Base-by-base conservation (phyloP, 2,888 invertebrate genomes). In the Aphrophora alni region DNA sequence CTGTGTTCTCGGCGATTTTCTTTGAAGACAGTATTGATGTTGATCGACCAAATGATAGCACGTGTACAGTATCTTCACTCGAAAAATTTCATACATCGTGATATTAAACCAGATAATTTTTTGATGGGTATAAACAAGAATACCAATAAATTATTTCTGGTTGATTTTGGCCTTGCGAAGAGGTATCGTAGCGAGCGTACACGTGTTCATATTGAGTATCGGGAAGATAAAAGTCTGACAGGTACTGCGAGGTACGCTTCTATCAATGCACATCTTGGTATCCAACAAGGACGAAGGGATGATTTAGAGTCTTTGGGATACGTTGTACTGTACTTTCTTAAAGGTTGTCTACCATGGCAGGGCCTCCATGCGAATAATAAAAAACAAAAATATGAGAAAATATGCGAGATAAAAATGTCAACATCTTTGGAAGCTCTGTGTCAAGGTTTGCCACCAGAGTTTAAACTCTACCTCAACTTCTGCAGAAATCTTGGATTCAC, bases 171-270 rank as follows among this genome's bases (percentile, higher is more conserved):
- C 4, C 38, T 74, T 4, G 74, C 74, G 8, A 38, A 38, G 17
- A 17, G 25, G 12, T 74, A 38, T 24, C 28, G 74, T 12, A 44
- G 38, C 38, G 24, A 38, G 7, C 38, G 38, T 12, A 74, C 74
- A 4, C 33, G 38, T 12, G 24, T 12, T 7, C 74, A 74, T 17
- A 74, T 74, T 5, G 38, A 12, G 33, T 38, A 24, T n/a, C 8
- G 38, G 14, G 74, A 74, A 21, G 38, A 44, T 12, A 38, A 74
- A n/a, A 38, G 38, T 38, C 38, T 74, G 12, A 74, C 74, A 2
- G 74, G 74, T 5, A 74, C 74, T 8, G 74, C 74, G 25, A 74
- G 74, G 33, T 74, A 74, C 38, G 74, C 74, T 28, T 74, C 74
- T 17, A 7, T 74, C 38, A 74, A 74, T 17, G 74, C 74, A 3